Evolutionary conservation across 1,140 invertebrate species (phyloP).

Genomic region (Diploscapter pachys): DNA sequence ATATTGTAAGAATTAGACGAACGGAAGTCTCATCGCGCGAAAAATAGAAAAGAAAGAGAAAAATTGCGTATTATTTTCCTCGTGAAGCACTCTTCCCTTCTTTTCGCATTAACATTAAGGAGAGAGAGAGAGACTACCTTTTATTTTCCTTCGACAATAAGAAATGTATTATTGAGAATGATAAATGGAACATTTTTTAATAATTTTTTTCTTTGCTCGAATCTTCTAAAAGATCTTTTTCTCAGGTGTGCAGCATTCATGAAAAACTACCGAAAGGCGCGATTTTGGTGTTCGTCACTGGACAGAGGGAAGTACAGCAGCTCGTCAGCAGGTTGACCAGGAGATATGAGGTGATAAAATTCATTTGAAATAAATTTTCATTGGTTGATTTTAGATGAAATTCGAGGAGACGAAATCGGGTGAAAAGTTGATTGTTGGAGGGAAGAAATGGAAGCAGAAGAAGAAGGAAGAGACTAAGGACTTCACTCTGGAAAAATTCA

Average conservation of each 20-base stretch:
- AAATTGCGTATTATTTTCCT: too few species aligned
- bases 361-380: constrained; percentile 4
- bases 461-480: constrained; percentile 10
- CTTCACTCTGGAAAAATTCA: constrained; percentile 29
- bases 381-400: constrained; percentile 19
- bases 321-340: constrained; percentile 67
- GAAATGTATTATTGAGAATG: too few species aligned
- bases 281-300: constrained; percentile 77
- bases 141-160: too few species aligned
- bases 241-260: constrained; percentile 77
- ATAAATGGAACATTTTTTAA: neutral
- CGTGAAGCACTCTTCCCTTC: too few species aligned
- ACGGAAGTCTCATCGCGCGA: too few species aligned
- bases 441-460: constrained; percentile 29
- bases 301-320: constrained; percentile 76
- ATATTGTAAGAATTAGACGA: too few species aligned
- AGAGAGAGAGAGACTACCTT: too few species aligned
- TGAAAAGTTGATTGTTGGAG: constrained; percentile 18
- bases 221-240: neutral
- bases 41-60: too few species aligned
- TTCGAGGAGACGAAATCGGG: constrained; percentile 23
- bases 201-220: neutral
- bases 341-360: constrained; percentile 65
- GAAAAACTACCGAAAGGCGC: constrained; percentile 84
- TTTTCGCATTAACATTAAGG: too few species aligned